These are phyloP conservation scores for Drosophila recens DNA, from an alignment of 2,888 invertebrate species.

Conservation along the genomic window DNA sequence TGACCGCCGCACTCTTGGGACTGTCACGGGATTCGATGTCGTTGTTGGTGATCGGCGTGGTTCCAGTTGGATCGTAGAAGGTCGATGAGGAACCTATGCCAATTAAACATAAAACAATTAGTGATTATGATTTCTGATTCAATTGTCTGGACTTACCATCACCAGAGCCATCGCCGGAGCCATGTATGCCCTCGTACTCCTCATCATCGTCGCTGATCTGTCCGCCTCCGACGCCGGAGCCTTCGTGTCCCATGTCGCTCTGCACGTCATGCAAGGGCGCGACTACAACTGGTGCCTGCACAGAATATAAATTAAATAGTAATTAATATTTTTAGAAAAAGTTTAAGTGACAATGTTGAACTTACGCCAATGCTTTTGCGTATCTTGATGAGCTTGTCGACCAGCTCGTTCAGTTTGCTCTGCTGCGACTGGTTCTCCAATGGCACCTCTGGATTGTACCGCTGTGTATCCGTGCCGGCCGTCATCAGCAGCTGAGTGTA, in stretches of 20 bases:
- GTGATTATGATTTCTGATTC: not conserved
- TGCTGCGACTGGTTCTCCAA: slow-evolving; percentile 78
- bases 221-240: slow-evolving; percentile 71
- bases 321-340: not conserved
- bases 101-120: not conserved
- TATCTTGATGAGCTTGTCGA: slow-evolving; percentile 84
- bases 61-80: slow-evolving; percentile 68
- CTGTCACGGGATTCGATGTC: slow-evolving; percentile 53
- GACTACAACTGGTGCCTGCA: slow-evolving; percentile 79
- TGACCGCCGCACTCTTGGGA: slow-evolving; percentile 39
- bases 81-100: slow-evolving; percentile 66
- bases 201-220: slow-evolving; percentile 83
- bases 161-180: slow-evolving; percentile 84
- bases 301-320: not conserved
- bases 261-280: slow-evolving; percentile 84
- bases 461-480: slow-evolving; percentile 83
- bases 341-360: not conserved
- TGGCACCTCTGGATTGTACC: slow-evolving; percentile 85
- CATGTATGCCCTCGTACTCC: slow-evolving; percentile 81
- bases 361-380: slow-evolving; percentile 83
- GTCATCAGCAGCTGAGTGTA: slow-evolving; percentile 84
- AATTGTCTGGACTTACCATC: slow-evolving; percentile 73
- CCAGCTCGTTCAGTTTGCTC: slow-evolving; percentile 83
- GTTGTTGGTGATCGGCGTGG: slow-evolving; percentile 54
- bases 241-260: slow-evolving; percentile 85